Percentiles rank a stretch among this genome's conserved stretches.
These are phyloP conservation scores for Lepus europaeus DNA, from an alignment of 2,113 vertebrate species.

Conservation along the genomic window DNA sequence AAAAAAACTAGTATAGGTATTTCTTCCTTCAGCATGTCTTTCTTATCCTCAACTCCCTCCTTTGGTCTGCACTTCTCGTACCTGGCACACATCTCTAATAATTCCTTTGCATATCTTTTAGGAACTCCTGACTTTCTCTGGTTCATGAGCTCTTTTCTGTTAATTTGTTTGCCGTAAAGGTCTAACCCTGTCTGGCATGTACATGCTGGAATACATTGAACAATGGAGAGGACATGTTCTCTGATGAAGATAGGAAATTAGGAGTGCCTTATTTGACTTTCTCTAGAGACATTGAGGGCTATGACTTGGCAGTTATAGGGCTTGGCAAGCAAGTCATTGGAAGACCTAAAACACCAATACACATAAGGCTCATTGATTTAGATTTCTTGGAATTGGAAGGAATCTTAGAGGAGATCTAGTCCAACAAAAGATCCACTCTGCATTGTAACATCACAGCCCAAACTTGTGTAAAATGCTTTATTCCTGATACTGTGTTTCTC, in stretches of 20 bases:
- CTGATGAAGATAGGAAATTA: not conserved
- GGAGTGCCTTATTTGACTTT: conserved; percentile 26
- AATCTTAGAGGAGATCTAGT: not conserved
- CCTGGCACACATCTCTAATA: not conserved
- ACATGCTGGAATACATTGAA: not conserved
- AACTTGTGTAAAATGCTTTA: not conserved
- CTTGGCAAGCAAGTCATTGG: not conserved
- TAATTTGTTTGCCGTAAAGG: not conserved
- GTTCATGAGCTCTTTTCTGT: not conserved
- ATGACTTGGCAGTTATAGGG: not conserved
- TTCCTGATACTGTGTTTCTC: not conserved
- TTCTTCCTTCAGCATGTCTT: not conserved
- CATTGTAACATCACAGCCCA: not conserved
- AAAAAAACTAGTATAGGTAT: not conserved
- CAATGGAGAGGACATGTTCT: not conserved
- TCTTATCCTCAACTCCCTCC: not conserved
- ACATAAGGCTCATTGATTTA: not conserved
- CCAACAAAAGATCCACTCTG: not conserved
- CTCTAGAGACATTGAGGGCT: conserved; percentile 19
- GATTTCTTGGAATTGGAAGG: conserved; percentile 25
- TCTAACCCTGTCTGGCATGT: not conserved
- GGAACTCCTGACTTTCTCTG: not conserved
- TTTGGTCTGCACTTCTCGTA: not conserved
- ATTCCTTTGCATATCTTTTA: not conserved
- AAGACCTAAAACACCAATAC: not conserved